Percentiles rank a stretch among this genome's conserved stretches.
Conservation (phyloP, 53 echinoderm and acorn worm species). For the Apostichopus leukothele region DNA sequence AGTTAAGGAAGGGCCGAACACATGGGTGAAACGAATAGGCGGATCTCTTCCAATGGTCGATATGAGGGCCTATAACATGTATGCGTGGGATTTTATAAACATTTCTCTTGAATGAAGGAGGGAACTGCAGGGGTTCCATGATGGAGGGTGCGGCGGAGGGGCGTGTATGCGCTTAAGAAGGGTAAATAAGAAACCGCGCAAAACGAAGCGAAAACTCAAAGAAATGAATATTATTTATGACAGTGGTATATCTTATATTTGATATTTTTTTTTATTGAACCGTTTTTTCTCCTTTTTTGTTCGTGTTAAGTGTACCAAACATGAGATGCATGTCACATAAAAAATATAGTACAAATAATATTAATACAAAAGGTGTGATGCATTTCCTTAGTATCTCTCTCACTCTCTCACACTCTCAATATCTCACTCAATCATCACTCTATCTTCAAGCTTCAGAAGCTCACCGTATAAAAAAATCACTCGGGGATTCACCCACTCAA, state of each 20-base stretch:
- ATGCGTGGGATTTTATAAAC: no score
- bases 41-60: no score
- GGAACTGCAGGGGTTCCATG: no score
- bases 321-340: slow-evolving; percentile 51
- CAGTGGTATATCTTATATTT: background rate
- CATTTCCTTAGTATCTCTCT: background rate
- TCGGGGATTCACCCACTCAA: background rate
- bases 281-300: slow-evolving; percentile 46
- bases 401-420: background rate
- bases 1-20: no score
- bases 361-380: slow-evolving; percentile 47
- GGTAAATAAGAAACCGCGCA: no score
- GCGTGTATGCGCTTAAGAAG: no score
- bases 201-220: no score
- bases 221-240: background rate
- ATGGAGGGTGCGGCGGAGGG: no score
- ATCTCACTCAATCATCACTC: background rate
- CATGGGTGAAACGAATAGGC: no score
- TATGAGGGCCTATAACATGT: no score
- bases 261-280: slow-evolving; percentile 28
- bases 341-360: slow-evolving; percentile 50
- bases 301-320: slow-evolving; percentile 37
- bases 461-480: slow-evolving; percentile 10
- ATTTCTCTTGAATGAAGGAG: no score
- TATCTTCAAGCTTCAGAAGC: slow-evolving; percentile 1